These are phyloP conservation scores for Magallana ariakensis DNA, from an alignment of 1,140 invertebrate species.

Conservation along the genomic window DNA sequence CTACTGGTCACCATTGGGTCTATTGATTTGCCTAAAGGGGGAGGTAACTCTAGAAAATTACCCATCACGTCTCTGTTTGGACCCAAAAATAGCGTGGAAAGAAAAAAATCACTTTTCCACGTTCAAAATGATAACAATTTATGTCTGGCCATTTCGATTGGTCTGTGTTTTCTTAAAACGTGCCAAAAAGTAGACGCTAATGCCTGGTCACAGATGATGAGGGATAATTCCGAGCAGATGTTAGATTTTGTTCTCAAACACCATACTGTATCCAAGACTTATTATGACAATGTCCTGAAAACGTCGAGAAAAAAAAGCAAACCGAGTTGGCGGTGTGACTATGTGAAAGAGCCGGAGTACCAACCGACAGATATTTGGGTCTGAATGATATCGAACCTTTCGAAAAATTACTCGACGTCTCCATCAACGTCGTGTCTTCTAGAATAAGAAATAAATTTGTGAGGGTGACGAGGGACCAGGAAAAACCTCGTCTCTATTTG, in stretches of 20 bases:
- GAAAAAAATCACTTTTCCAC: constrained; percentile 40
- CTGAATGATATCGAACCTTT: constrained; percentile 48
- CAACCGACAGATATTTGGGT: constrained; percentile 24
- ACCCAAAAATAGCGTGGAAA: background rate
- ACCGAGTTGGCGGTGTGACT: constrained; percentile 37
- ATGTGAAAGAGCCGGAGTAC: constrained; percentile 40
- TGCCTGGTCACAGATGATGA: constrained; percentile 33
- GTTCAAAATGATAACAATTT: constrained; percentile 49
- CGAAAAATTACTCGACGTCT: constrained; percentile 40
- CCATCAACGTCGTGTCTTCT: constrained; percentile 38
- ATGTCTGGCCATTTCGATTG: constrained; percentile 38
- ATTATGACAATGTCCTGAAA: constrained; percentile 30
- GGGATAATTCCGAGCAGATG: background rate
- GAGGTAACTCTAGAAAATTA: background rate
- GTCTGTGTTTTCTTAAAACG: constrained; percentile 39
- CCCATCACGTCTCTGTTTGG: constrained; percentile 19
- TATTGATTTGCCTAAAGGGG: constrained; percentile 38
- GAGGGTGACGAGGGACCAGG: constrained; percentile 19
- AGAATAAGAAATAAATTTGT: constrained; percentile 49
- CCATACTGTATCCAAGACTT: background rate
- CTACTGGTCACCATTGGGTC: constrained; percentile 29
- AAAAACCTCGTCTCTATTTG: constrained; percentile 40
- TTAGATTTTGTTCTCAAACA: constrained; percentile 33
- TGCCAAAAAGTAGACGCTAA: constrained; percentile 31
- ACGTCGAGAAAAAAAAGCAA: constrained; percentile 33